Evolutionary conservation across 2,797 vertebrate genomes (phyloP).

Genomic region (Gobio occitaniae): DNA sequence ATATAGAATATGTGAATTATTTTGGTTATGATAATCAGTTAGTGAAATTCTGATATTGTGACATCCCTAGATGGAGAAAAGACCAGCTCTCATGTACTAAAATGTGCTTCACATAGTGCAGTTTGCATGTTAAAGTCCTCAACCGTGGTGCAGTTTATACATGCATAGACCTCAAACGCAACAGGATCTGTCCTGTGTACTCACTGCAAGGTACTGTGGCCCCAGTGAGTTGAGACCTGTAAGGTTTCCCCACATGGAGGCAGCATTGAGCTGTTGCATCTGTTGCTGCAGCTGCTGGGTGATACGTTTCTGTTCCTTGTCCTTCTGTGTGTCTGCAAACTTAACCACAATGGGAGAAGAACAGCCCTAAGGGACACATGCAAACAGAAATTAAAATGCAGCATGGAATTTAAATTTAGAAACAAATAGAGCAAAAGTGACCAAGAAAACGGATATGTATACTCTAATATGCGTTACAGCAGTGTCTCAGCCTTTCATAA

Average conservation of each 20-base stretch:
- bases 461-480: neutral
- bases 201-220: conserved; percentile 97
- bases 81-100: neutral
- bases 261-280: conserved; percentile 98
- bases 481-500: neutral
- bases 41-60: neutral
- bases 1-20: neutral
- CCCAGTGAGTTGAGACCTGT: conserved; percentile 94
- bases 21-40: neutral
- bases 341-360: conserved; percentile 98
- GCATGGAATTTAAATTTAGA: neutral
- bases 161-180: neutral
- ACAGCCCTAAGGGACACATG: conserved; percentile 84
- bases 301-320: conserved; percentile 98
- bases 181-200: conserved; percentile 66
- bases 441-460: conserved; percentile 45
- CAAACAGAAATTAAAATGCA: neutral
- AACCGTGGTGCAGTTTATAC: neutral
- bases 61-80: neutral
- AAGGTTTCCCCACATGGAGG: conserved; percentile 97
- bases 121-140: neutral
- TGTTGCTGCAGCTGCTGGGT: conserved; percentile 98
- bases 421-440: neutral
- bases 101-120: neutral
- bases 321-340: conserved; percentile 99